A percentile compares a stretch with the other conserved stretches of the same genome.
Evolutionary conservation across 2,113 vertebrate genomes (phyloP).

Genomic region (Albula glossodonta): DNA sequence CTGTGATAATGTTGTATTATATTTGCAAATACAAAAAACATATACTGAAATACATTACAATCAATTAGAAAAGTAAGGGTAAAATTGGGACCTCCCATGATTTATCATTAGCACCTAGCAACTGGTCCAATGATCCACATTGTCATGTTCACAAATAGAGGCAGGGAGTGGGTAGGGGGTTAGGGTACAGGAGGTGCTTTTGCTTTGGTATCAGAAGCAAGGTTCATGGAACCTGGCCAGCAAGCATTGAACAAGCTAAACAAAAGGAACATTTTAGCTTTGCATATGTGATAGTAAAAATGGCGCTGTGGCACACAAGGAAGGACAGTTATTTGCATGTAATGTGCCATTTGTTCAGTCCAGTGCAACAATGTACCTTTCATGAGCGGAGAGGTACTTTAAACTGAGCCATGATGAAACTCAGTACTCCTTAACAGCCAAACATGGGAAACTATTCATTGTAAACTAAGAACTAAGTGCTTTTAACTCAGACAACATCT

Average conservation of each 20-base stretch:
- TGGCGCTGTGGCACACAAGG: constrained; percentile 42
- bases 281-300: constrained; percentile 56
- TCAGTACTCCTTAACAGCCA: too few species aligned
- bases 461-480: too few species aligned
- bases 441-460: too few species aligned
- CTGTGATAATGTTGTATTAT: too few species aligned
- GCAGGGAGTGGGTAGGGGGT: too few species aligned
- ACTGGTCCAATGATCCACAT: neutral
- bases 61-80: neutral
- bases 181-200: neutral
- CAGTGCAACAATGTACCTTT: neutral
- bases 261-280: constrained; percentile 52
- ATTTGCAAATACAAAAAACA: too few species aligned
- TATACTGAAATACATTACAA: neutral
- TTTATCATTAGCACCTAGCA: neutral
- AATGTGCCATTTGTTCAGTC: neutral
- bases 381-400: too few species aligned
- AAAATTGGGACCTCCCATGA: neutral
- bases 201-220: neutral
- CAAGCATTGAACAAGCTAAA: constrained; percentile 30
- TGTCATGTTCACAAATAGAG: neutral
- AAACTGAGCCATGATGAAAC: too few species aligned
- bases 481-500: too few species aligned
- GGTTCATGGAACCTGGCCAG: neutral
- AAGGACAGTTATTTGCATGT: constrained; percentile 57